These are phyloP conservation scores for Metaphire vulgaris DNA, from an alignment of 1,140 invertebrate genomes.

Conservation along the genomic window DNA sequence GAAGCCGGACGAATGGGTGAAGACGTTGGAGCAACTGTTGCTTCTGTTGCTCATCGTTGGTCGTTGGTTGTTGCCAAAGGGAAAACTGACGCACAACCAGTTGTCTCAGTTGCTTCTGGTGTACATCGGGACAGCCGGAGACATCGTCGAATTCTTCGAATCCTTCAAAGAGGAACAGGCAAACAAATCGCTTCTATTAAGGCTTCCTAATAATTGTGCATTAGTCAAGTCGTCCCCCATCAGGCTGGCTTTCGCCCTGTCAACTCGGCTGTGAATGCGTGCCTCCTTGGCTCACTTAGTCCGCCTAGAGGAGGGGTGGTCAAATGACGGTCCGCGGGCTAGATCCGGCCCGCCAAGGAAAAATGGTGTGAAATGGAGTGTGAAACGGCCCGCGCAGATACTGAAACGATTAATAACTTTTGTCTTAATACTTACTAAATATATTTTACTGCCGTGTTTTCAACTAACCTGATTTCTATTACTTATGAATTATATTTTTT, in stretches of 20 bases:
- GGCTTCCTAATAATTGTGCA: no score
- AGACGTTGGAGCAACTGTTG: slow-evolving; percentile 78
- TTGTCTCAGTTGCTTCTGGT: slow-evolving; percentile 79
- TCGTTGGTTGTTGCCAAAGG: slow-evolving; percentile 69
- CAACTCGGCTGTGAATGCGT: not conserved
- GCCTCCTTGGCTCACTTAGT: not conserved
- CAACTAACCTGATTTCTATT: no score
- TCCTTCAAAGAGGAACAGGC: slow-evolving; percentile 62
- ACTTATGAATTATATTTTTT: no score
- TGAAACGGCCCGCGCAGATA: no score
- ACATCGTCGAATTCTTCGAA: slow-evolving; percentile 94
- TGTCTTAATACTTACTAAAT: no score
- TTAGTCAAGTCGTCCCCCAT: slow-evolving; percentile 5
- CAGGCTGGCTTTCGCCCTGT: not conserved
- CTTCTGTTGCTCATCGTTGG: slow-evolving; percentile 83
- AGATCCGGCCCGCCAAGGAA: no score
- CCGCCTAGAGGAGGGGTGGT: no score
- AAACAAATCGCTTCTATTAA: no score
- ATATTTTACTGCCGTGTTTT: no score
- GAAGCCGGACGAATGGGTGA: slow-evolving; percentile 61
- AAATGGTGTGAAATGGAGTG: no score
- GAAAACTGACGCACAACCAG: slow-evolving; percentile 76
- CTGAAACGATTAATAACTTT: no score
- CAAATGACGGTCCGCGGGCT: no score
- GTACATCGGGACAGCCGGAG: slow-evolving; percentile 72